Percentiles rank a stretch among this genome's conserved stretches.
phyloP scores from a whole-genome alignment of 2,113 vertebrate species.

The Cromileptes altivelis region DNA sequence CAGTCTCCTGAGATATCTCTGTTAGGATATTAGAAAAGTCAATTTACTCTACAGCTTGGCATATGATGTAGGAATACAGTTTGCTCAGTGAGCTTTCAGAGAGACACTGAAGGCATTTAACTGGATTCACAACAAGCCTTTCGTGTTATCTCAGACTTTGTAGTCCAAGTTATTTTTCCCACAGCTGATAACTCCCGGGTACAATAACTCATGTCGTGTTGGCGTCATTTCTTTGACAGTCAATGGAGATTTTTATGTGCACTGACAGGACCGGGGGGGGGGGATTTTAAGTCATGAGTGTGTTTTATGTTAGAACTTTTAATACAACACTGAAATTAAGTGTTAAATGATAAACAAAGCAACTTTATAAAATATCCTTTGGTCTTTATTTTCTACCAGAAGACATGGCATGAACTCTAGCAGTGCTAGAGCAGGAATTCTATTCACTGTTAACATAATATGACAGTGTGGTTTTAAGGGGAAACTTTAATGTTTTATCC shows the following conservation, averaged over 20 bases:
- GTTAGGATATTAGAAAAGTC: constrained; percentile 17
- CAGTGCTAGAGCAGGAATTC: background rate
- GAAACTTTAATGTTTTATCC: background rate
- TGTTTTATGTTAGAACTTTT: background rate
- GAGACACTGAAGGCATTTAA: constrained; percentile 7
- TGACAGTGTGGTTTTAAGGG: background rate
- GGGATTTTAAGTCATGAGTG: constrained; percentile 1
- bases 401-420: background rate
- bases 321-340: background rate
- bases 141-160: constrained; percentile 20
- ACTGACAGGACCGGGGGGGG: constrained; percentile 43
- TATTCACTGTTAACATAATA: background rate
- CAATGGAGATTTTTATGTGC: constrained; percentile 27
- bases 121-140: constrained; percentile 3
- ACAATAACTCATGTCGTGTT: constrained; percentile 26
- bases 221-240: constrained; percentile 45
- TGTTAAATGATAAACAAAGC: background rate
- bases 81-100: constrained; percentile 21
- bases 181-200: constrained; percentile 16
- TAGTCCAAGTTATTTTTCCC: constrained; percentile 8
- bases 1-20: constrained; percentile 9
- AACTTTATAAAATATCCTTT: constrained; percentile 8
- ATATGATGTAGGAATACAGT: constrained; percentile 10
- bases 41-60: constrained; percentile 22
- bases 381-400: constrained; percentile 16